Evolutionary conservation across 2,888 invertebrate genomes (phyloP).

Genomic region (Drosophila pseudotalamancana): DNA sequence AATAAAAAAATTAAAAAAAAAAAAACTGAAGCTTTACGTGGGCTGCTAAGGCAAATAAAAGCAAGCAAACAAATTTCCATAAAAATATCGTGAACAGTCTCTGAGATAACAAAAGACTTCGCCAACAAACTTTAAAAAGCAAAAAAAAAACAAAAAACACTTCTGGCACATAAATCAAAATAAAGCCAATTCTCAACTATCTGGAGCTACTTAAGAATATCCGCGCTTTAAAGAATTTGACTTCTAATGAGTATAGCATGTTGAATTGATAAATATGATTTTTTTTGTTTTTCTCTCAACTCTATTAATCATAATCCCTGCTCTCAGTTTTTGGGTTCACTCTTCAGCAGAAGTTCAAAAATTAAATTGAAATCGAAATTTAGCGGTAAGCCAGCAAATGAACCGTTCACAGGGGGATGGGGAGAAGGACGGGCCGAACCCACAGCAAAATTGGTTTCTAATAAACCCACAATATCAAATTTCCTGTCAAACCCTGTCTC

Average conservation of each 20-base stretch:
- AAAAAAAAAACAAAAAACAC: slow-evolving; percentile 7
- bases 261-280: neutral
- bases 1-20: slow-evolving; percentile 28
- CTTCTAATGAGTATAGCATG: neutral
- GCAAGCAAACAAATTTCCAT: slow-evolving; percentile 42
- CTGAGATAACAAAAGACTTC: slow-evolving; percentile 53
- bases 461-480: slow-evolving; percentile 66
- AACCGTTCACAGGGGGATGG: slow-evolving; percentile 35
- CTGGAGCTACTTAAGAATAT: neutral
- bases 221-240: neutral
- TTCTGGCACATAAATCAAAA: slow-evolving; percentile 11
- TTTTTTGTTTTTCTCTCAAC: neutral
- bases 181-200: neutral
- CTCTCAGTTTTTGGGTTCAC: neutral
- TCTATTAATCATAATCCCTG: neutral
- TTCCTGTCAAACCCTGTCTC: slow-evolving; percentile 61
- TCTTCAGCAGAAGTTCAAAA: slow-evolving; percentile 9
- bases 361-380: slow-evolving; percentile 31
- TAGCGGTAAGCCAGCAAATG: slow-evolving; percentile 15
- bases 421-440: slow-evolving; percentile 30
- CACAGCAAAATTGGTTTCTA: slow-evolving; percentile 53
- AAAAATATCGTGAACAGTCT: slow-evolving; percentile 9
- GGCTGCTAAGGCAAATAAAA: slow-evolving; percentile 45
- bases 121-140: slow-evolving; percentile 47
- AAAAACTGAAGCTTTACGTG: slow-evolving; percentile 62